phyloP scores from a whole-genome alignment of 35 echinoderm and acorn worm genomes.

The Heliocidaris erythrogramma region DNA sequence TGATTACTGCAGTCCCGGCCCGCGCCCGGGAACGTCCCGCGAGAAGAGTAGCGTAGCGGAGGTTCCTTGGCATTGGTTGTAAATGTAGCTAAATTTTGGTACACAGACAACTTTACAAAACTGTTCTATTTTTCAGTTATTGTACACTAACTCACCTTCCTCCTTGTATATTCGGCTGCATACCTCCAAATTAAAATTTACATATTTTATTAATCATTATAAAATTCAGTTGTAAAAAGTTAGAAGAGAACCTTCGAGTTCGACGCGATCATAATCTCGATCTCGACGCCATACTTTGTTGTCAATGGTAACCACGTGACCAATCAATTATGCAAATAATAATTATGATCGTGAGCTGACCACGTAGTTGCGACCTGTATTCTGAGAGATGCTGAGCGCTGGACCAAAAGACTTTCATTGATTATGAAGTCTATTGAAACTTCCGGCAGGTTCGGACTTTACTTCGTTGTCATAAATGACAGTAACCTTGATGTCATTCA shows the following conservation, averaged over 20 bases:
- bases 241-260: background rate
- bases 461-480: background rate
- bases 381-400: background rate
- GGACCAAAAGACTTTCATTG: background rate
- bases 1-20: background rate
- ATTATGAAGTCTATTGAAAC: background rate
- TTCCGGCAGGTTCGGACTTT: background rate
- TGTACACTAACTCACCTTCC: background rate
- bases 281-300: constrained; percentile 3
- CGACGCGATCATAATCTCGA: background rate
- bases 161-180: background rate
- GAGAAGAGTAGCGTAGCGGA: background rate
- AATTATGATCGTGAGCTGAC: background rate
- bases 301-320: constrained; percentile 37
- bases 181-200: background rate
- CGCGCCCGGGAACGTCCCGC: background rate
- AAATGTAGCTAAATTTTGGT: background rate
- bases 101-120: background rate
- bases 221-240: background rate
- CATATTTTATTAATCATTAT: background rate
- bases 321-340: constrained; percentile 24
- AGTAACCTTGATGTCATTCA: background rate
- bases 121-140: background rate
- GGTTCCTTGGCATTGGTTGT: background rate
- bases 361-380: background rate